Conservation (phyloP, 1,140 invertebrate genomes). For the Gryllus bimaculatus region DNA sequence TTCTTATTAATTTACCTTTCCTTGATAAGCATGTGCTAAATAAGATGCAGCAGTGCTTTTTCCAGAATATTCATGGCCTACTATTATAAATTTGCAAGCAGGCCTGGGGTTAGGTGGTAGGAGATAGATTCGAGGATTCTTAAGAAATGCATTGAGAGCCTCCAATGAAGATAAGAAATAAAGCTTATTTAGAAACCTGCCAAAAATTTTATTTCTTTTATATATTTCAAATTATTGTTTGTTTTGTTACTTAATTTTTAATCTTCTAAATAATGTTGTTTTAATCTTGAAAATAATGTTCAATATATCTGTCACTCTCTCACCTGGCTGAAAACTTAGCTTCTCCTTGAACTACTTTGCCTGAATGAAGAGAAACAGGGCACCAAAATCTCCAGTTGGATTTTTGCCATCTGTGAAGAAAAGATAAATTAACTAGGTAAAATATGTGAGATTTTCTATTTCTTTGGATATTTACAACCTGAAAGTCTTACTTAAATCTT, state of each 20-base stretch:
- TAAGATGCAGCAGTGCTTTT: conserved; percentile 32
- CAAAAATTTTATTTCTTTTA: neutral
- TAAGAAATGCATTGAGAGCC: conserved; percentile 37
- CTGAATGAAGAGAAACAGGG: conserved; percentile 44
- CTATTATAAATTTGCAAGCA: conserved; percentile 35
- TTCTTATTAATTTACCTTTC: conserved; percentile 26
- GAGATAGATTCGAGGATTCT: conserved; percentile 46
- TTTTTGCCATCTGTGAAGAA: conserved; percentile 32
- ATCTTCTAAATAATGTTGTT: too few relatives aligned
- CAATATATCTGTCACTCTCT: neutral
- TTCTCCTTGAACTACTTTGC: conserved; percentile 35
- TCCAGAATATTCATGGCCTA: conserved; percentile 35
- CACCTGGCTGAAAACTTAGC: conserved; percentile 34
- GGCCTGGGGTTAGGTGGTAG: conserved; percentile 33
- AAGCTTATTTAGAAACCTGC: conserved; percentile 46
- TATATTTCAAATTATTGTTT: too few relatives aligned
- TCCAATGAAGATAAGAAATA: conserved; percentile 43
- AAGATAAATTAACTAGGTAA: neutral
- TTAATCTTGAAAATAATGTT: too few relatives aligned
- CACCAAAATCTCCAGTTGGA: conserved; percentile 47
- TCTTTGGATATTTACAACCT: too few relatives aligned
- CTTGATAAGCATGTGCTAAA: conserved; percentile 30
- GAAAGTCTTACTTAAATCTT: neutral
- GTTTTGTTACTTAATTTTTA: too few relatives aligned
- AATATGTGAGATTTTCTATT: too few relatives aligned